These are phyloP conservation scores for Chaetura pelagica DNA, from an alignment of 2,113 vertebrate genomes.

Conservation along the genomic window DNA sequence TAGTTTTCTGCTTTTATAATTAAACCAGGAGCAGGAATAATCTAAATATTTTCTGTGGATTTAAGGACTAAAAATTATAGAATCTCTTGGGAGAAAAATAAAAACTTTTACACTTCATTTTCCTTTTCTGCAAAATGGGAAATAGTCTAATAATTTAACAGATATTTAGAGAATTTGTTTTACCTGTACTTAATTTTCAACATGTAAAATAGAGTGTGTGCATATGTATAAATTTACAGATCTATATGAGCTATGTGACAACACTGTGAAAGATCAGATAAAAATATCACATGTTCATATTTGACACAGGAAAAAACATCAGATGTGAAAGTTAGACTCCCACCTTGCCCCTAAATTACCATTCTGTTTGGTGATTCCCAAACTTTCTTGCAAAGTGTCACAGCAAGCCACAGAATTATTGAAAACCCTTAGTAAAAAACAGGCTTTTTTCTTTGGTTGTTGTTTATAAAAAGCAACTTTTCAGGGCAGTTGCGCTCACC, in stretches of 20 bases:
- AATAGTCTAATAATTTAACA: neutral
- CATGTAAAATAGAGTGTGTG: neutral
- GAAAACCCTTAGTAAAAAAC: neutral
- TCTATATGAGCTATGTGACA: accelerated
- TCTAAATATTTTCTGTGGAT: neutral
- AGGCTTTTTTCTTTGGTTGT: neutral
- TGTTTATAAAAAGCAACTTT: neutral
- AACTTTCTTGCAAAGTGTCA: neutral
- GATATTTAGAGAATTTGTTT: neutral
- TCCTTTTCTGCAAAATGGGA: neutral
- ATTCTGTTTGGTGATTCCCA: neutral
- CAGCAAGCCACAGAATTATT: neutral
- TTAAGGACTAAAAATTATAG: neutral
- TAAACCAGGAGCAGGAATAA: neutral
- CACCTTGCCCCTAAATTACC: neutral
- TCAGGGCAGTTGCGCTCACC: slow-evolving; percentile 63
- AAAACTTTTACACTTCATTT: neutral
- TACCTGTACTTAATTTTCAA: neutral
- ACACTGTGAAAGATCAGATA: neutral
- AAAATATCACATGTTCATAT: neutral
- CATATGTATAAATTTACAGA: neutral
- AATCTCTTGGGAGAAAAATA: neutral
- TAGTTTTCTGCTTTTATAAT: neutral
- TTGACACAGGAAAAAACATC: neutral
- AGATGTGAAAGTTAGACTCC: neutral